A percentile compares a stretch with the other conserved stretches of the same genome.
These are phyloP conservation scores for Labeo catla DNA, from an alignment of 2,113 vertebrate species.

Conservation along the genomic window DNA sequence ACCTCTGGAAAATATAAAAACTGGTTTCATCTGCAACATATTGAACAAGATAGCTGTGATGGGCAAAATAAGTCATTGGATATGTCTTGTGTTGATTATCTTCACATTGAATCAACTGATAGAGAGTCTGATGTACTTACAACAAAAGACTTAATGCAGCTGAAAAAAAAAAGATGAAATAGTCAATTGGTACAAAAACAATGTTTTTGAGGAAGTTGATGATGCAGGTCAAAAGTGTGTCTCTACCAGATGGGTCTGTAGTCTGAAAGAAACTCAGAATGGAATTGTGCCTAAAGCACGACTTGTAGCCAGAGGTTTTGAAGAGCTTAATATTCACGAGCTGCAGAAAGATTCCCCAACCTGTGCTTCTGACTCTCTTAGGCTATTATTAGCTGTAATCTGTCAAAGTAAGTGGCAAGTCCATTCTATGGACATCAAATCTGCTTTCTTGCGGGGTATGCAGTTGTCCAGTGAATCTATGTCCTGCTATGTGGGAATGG, in stretches of 20 bases:
- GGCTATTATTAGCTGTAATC: background rate
- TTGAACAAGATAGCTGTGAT: background rate
- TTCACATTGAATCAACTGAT: background rate
- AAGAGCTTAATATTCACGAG: conserved; percentile 23
- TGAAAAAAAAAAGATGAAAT: no score
- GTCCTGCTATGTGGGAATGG: background rate
- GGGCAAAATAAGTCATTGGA: background rate
- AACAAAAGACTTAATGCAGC: no score
- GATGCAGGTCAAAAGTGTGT: background rate
- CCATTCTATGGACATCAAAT: conserved; percentile 6
- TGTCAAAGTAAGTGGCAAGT: background rate
- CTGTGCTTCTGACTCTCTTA: background rate
- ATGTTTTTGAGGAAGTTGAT: background rate
- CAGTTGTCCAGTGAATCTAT: background rate
- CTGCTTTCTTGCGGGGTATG: background rate
- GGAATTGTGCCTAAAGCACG: background rate
- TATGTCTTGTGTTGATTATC: conserved; percentile 13
- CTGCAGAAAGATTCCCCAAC: conserved; percentile 23
- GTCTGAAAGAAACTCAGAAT: background rate
- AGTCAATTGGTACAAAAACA: no score
- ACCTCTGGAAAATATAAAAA: conserved; percentile 37
- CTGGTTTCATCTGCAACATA: conserved; percentile 19
- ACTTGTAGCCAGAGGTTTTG: conserved; percentile 6
- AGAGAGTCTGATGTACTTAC: no score
- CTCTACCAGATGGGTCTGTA: conserved; percentile 7